Evolutionary conservation across 1,140 invertebrate species (phyloP).

Genomic region (Pantala flavescens): DNA sequence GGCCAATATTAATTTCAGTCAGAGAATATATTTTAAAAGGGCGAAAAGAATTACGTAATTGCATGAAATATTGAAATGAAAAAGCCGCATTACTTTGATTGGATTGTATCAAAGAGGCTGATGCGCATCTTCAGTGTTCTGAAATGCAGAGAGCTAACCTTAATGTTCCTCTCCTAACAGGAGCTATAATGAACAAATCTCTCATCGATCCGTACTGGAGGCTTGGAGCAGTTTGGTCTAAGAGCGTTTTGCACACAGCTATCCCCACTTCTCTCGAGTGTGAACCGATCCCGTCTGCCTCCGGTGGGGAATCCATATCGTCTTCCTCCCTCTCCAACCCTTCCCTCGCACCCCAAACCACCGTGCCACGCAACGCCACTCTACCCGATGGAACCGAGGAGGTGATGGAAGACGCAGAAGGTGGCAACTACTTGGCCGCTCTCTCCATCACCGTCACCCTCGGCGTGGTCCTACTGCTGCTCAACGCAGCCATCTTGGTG

Average conservation of each 20-base stretch:
- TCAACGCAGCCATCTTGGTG: slow-evolving; percentile 85
- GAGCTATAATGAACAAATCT: not conserved
- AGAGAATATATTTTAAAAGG: too few relatives aligned
- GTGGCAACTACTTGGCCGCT: slow-evolving; percentile 77
- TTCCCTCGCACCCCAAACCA: slow-evolving; percentile 46
- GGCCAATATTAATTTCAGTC: too few relatives aligned
- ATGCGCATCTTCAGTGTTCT: too few relatives aligned
- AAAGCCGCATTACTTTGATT: too few relatives aligned
- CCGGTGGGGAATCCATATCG: slow-evolving; percentile 25
- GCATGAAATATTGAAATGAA: too few relatives aligned
- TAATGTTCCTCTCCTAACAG: not conserved
- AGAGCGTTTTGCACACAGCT: slow-evolving; percentile 44
- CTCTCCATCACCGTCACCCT: slow-evolving; percentile 87
- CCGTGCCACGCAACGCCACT: slow-evolving; percentile 42
- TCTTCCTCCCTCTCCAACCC: slow-evolving; percentile 36
- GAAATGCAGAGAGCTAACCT: too few relatives aligned
- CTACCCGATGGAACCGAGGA: slow-evolving; percentile 17
- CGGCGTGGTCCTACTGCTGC: slow-evolving; percentile 73
- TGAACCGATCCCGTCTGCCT: slow-evolving; percentile 29
- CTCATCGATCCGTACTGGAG: slow-evolving; percentile 14
- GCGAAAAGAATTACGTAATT: too few relatives aligned
- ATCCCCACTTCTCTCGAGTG: slow-evolving; percentile 35
- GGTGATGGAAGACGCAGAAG: slow-evolving; percentile 41
- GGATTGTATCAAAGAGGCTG: too few relatives aligned
- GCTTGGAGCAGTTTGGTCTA: slow-evolving; percentile 52